These are phyloP conservation scores for Vireo altiloquus DNA, from an alignment of 2,113 vertebrate genomes.

Conservation along the genomic window DNA sequence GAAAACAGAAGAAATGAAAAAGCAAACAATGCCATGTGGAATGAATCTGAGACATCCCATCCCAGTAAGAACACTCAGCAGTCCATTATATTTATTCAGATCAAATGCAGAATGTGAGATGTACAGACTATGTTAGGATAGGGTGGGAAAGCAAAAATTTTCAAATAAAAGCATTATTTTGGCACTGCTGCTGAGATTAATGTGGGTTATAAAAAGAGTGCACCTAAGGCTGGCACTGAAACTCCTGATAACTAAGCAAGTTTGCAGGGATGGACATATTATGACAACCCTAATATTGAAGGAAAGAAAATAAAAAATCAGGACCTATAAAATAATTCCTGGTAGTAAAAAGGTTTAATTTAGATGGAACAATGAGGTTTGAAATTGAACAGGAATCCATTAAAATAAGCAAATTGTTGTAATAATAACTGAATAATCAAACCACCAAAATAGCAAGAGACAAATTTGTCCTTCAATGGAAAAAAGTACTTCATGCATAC, in stretches of 20 bases:
- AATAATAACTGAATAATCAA: not conserved
- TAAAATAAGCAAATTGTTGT: not conserved
- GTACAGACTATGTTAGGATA: not conserved
- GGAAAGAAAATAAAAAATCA: conserved; percentile 21
- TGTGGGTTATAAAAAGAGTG: conserved; percentile 21
- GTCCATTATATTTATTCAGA: conserved; percentile 48
- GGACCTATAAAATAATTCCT: not conserved
- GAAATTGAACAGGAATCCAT: not conserved
- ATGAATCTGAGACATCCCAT: conserved; percentile 46
- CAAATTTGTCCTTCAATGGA: not conserved
- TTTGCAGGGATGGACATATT: conserved; percentile 5
- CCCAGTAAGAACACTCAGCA: conserved; percentile 54
- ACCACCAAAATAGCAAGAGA: not conserved
- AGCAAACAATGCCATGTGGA: conserved; percentile 51
- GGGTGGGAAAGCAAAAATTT: conserved; percentile 42
- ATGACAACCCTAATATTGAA: not conserved
- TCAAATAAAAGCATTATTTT: conserved; percentile 51
- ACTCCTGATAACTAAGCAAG: not conserved
- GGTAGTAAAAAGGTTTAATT: not conserved
- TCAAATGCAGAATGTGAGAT: conserved; percentile 32
- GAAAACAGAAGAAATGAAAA: not conserved
- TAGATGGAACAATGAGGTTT: not conserved
- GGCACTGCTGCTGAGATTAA: conserved; percentile 23
- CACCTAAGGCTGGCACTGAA: not conserved
- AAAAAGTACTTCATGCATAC: not conserved